Base-by-base conservation (phyloP, 2,113 vertebrate genomes). In the Chloropsis cyanopogon region DNA sequence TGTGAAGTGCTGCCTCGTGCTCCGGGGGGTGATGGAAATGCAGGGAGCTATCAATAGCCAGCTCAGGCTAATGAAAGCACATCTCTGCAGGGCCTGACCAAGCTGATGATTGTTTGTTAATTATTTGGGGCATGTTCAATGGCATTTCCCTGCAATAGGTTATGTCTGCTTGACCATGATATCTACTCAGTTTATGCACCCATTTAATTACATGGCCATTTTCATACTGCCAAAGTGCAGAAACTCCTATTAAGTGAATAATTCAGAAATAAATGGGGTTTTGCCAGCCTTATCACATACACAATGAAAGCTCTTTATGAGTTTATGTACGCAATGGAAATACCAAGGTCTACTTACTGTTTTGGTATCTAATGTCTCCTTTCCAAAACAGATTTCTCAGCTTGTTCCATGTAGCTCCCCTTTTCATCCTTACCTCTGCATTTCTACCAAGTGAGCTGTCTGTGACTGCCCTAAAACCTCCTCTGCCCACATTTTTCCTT, bases 51-150 rank as follows among this genome's bases (percentile, higher is more conserved):
- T 93, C 92, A 82, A 94, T 91, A 96, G 66, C 21, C 78, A 73
- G 61, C 57, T 77, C 83, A 86, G 80, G 31, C 83, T 92, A 92
- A 96, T 86, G 95, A 92, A 92, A 92, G 26, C 37, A 33, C 57
- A 68, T 84, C 82, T 87, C 86, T 95, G 82, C 89, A 85, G 93
- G 95, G 93, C 63, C 53, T 86, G 61, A 88, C 59, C 52, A 86
- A 91, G 42, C 59, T 93, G 78, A 66, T 76, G 66, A 71, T 61
- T 79, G 71, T 69, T 52, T 91, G 63, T 71, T 95, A 96, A 95
- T 93, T 96, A 90, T 20, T 42, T 73, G 49, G 81, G 91, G 69
- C 82, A 92, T 93, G 81, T 93, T 91, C 83, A 94, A 82, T 94
- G 86, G 82, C 59, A 57, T 86, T 86, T 90, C 68, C 64, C 54